These are phyloP conservation scores for Enteromius fasciolatus DNA, from an alignment of 2,797 vertebrate species.

Conservation along the genomic window DNA sequence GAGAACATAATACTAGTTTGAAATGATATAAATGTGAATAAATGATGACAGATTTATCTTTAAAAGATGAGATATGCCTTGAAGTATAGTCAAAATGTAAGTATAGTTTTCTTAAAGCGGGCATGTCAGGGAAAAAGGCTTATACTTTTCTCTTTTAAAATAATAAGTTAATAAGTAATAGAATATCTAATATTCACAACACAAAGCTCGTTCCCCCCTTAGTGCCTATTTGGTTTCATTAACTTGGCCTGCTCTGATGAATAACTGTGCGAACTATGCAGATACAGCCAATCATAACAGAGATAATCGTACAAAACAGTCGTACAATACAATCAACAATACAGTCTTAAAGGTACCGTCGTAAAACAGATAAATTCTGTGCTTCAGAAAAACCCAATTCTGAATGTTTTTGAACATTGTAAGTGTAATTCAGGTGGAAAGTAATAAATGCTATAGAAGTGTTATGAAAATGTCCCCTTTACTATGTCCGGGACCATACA, in stretches of 20 bases:
- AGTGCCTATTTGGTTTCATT: constrained; percentile 22
- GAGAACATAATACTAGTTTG: background rate
- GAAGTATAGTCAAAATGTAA: background rate
- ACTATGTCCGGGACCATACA: constrained; percentile 21
- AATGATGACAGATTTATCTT: background rate
- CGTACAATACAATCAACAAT: background rate
- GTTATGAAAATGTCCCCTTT: background rate
- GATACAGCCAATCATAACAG: constrained; percentile 26
- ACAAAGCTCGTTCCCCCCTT: background rate
- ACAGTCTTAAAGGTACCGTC: background rate
- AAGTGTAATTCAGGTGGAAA: background rate
- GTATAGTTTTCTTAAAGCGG: background rate
- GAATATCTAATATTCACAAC: background rate
- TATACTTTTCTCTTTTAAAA: constrained; percentile 1
- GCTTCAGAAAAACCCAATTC: background rate
- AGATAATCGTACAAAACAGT: background rate
- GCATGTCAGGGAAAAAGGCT: background rate
- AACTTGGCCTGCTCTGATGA: background rate
- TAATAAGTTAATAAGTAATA: background rate
- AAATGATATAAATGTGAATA: background rate
- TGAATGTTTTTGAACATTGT: background rate
- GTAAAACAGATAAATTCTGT: background rate
- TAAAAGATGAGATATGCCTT: background rate
- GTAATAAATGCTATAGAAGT: background rate
- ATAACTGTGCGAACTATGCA: background rate